Evolutionary conservation across 2,797 vertebrate species (phyloP).

Genomic region (Emydoidea blandingii): DNA sequence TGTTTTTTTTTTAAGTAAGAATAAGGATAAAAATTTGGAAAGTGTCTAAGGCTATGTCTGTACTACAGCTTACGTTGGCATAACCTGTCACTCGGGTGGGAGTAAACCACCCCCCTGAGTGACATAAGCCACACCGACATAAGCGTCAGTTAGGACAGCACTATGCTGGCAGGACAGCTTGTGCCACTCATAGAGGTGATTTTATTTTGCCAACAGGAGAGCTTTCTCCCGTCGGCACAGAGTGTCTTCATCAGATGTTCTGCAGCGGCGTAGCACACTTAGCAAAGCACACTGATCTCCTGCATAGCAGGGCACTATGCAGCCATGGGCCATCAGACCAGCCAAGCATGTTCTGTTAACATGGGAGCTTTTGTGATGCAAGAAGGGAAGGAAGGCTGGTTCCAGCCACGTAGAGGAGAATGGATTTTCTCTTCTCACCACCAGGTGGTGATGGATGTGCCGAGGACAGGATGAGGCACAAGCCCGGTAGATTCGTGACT

Average conservation of each 20-base stretch:
- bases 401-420: background rate
- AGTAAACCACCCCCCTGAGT: too few relatives aligned
- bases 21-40: background rate
- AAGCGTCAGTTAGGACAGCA: too few relatives aligned
- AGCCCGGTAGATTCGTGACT: background rate
- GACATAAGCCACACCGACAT: too few relatives aligned
- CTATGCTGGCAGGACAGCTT: background rate
- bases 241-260: background rate
- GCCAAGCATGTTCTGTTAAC: too few relatives aligned
- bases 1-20: background rate
- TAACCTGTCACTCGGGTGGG: too few relatives aligned
- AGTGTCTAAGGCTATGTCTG: too few relatives aligned
- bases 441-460: background rate
- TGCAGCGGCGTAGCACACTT: background rate
- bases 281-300: background rate
- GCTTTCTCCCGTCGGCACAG: background rate
- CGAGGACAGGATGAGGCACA: background rate
- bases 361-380: background rate
- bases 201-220: background rate
- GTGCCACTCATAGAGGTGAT: background rate
- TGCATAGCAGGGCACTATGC: too few relatives aligned
- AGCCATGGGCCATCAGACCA: background rate
- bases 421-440: background rate
- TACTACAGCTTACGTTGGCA: too few relatives aligned
- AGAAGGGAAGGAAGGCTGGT: background rate